A percentile compares a stretch with the other conserved stretches of the same genome.
Conservation (phyloP, 2,888 invertebrate genomes). For the Drosophila meridiana region DNA sequence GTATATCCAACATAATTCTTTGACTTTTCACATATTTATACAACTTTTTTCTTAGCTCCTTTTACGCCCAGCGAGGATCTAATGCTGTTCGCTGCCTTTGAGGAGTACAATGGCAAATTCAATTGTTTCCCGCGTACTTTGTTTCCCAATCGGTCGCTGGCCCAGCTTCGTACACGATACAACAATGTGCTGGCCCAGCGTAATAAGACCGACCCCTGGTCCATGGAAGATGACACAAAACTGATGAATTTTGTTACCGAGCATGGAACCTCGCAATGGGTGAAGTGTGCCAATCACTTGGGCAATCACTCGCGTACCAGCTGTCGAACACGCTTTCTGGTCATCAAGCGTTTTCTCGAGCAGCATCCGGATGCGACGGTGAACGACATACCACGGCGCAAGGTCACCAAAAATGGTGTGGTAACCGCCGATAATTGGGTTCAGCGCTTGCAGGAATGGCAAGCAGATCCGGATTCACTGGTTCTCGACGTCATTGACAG, state of each 20-base stretch:
- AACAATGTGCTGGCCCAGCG: conserved; percentile 85
- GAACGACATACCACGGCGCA: conserved; percentile 76
- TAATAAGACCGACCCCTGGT: conserved; percentile 87
- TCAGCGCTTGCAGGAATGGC: conserved; percentile 74
- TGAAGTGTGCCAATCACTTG: conserved; percentile 86
- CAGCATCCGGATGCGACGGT: conserved; percentile 85
- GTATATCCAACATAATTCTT: conserved; percentile 49
- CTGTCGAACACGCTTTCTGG: conserved; percentile 87
- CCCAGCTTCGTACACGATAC: conserved; percentile 88
- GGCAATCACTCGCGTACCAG: conserved; percentile 87
- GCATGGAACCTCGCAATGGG: conserved; percentile 86
- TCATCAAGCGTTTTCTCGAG: conserved; percentile 86
- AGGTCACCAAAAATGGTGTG: conserved; percentile 45
- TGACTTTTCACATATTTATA: not conserved
- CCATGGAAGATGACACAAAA: conserved; percentile 87
- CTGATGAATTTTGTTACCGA: conserved; percentile 86
- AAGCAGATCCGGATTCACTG: conserved; percentile 50
- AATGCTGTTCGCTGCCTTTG: conserved; percentile 87
- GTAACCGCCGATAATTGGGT: conserved; percentile 81
- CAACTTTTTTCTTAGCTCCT: conserved; percentile 53
- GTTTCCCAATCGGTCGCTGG: conserved; percentile 87
- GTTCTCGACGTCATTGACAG: not conserved
- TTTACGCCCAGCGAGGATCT: conserved; percentile 90
- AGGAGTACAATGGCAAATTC: conserved; percentile 88
- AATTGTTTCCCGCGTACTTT: conserved; percentile 86